Conservation (phyloP, 1,140 invertebrate genomes). For the Planococcus citri region DNA sequence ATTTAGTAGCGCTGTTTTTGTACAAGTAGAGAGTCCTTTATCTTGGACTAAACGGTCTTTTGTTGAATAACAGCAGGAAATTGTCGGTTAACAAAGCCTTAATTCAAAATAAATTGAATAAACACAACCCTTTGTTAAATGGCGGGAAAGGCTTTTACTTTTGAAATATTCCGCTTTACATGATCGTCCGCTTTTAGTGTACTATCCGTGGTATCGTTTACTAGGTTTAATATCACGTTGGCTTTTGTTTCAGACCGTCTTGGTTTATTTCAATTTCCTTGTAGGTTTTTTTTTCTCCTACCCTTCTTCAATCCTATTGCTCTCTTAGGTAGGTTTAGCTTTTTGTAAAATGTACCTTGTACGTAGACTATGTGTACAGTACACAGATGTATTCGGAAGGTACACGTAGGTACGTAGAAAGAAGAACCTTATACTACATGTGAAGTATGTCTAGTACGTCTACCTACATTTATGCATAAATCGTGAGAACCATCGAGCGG, state of each 20-base stretch:
- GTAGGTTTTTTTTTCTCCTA: too few species aligned
- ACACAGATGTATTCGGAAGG: too few species aligned
- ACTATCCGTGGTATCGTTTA: background rate
- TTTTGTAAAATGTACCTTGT: too few species aligned
- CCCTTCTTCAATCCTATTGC: too few species aligned
- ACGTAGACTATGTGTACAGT: too few species aligned
- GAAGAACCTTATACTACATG: too few species aligned
- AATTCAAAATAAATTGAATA: slow-evolving; percentile 21
- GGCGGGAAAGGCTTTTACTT: slow-evolving; percentile 14
- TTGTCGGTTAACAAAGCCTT: slow-evolving; percentile 17
- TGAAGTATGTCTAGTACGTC: background rate
- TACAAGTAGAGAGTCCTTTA: background rate
- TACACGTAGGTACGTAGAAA: too few species aligned
- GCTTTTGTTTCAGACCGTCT: background rate
- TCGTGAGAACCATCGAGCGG: too few species aligned
- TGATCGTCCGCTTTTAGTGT: background rate
- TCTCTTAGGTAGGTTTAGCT: too few species aligned
- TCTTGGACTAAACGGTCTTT: slow-evolving; percentile 16
- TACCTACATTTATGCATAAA: too few species aligned
- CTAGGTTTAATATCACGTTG: background rate
- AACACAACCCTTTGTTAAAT: slow-evolving; percentile 15
- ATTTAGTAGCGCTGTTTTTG: slow-evolving; percentile 9
- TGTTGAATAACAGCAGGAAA: slow-evolving; percentile 17
- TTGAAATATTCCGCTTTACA: slow-evolving; percentile 12
- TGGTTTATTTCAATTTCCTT: background rate